Percentiles rank a stretch among this genome's conserved stretches.
Conservation (phyloP, 2,888 invertebrate genomes). For the Lissocephala sabroskyi region DNA sequence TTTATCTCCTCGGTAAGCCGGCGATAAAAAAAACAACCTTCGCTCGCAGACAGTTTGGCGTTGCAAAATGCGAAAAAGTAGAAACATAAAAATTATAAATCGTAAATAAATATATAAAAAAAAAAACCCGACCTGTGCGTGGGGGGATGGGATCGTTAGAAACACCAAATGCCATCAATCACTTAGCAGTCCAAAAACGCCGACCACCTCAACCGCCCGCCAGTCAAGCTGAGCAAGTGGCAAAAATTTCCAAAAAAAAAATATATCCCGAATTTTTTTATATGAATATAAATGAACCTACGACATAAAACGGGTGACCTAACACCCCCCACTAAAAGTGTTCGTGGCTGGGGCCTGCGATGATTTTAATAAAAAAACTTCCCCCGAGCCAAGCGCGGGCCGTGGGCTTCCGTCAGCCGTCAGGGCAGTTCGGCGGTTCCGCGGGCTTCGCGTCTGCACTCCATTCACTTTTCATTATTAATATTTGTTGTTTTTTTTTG, state of each 20-base stretch:
- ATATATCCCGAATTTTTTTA: too few species aligned
- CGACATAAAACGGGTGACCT: too few species aligned
- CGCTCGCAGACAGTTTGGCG: slow-evolving; percentile 53
- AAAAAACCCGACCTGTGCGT: slow-evolving; percentile 24
- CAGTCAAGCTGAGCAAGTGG: slow-evolving; percentile 26
- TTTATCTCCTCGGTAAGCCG: too few species aligned
- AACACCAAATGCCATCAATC: slow-evolving; percentile 45
- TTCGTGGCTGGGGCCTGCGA: not conserved
- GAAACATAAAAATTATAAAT: slow-evolving; percentile 32
- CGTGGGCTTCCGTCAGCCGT: too few species aligned
- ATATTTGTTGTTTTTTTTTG: slow-evolving; percentile 43
- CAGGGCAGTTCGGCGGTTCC: too few species aligned
- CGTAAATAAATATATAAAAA: slow-evolving; percentile 45
- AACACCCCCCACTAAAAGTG: too few species aligned
- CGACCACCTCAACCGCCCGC: slow-evolving; percentile 29
- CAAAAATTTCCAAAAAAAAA: slow-evolving; percentile 45
- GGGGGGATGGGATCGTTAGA: slow-evolving; percentile 33
- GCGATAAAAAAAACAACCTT: not conserved
- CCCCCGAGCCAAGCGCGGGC: too few species aligned
- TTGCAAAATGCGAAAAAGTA: slow-evolving; percentile 3
- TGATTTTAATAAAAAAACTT: not conserved
- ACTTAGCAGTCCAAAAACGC: slow-evolving; percentile 35
- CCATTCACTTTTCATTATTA: slow-evolving; percentile 68
- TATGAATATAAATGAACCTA: slow-evolving; percentile 51
- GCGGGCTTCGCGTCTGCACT: not conserved